Percentiles rank a stretch among this genome's conserved stretches.
Conservation (phyloP, 1,140 invertebrate species). For the Brachionus rotundiformis region DNA sequence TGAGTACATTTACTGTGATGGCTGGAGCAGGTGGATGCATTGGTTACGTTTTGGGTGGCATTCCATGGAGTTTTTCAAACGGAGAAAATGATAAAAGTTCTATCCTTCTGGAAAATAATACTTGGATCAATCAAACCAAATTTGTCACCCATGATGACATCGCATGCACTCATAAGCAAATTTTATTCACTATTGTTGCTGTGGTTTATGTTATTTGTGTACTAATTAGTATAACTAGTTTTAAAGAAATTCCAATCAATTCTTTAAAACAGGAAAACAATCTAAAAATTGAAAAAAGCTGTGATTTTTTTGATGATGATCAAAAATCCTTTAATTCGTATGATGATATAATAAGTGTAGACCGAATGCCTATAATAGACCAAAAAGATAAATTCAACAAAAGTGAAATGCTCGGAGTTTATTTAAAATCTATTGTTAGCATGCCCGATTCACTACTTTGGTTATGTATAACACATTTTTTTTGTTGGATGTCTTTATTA, state of each 20-base stretch:
- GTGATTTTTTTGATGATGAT: neutral
- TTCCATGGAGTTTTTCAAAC: conserved; percentile 80
- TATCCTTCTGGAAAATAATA: neutral
- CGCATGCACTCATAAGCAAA: conserved; percentile 81
- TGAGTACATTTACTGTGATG: conserved; percentile 94
- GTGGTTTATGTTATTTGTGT: conserved; percentile 82
- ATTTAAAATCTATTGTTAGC: conserved; percentile 81
- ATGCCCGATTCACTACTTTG: conserved; percentile 83
- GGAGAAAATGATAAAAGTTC: conserved; percentile 62
- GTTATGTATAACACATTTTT: conserved; percentile 87
- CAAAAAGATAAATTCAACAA: neutral
- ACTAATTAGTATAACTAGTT: conserved; percentile 77
- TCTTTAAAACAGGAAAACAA: conserved; percentile 59
- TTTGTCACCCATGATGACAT: conserved; percentile 52
- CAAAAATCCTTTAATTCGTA: neutral
- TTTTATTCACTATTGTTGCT: conserved; percentile 84
- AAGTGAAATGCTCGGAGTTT: conserved; percentile 68
- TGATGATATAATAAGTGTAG: conserved; percentile 11
- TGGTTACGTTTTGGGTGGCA: conserved; percentile 86
- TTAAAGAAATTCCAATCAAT: conserved; percentile 79
- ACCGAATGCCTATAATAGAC: neutral
- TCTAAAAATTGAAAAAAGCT: neutral
- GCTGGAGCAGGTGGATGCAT: conserved; percentile 89
- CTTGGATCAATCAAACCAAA: neutral
- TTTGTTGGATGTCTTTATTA: conserved; percentile 96